Base-by-base conservation (phyloP, 1,140 invertebrate genomes). In the Agrilus planipennis region DNA sequence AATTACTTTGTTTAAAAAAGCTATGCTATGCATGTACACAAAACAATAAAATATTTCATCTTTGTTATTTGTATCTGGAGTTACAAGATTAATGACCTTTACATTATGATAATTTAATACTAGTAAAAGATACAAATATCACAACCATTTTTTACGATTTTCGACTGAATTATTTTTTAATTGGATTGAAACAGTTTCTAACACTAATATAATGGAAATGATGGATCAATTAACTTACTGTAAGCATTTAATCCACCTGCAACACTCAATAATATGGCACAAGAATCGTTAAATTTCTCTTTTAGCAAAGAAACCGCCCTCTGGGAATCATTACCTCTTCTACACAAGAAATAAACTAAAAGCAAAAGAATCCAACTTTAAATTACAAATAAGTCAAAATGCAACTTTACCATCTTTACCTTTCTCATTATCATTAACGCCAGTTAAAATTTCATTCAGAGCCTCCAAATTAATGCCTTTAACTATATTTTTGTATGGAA, bases 241-340 rank as follows among this genome's bases (percentile, higher is more conserved):
- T 91, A 97, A 6, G 77, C 74, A 57, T 90, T 76, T 15, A 96
- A 68, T 16, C 93, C 93, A 11, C 92, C 93, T 40, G 70, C 68
- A 16, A 98, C 68, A 61, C 96, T 93, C 42, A 73, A 76, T 37
- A 91, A 66, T 35, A 63, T 61, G 23, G 77, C 52, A 25, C 62
- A 51, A 15, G 61, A 40, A 48, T 73, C 61, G 2, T 58, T 38
- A n/a, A 83, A 62, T 9, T 63, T 61, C 27, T 77, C 65, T 55
- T 77, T 64, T 7, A 94, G 63, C 45, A 71, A 63, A 52, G 68
- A 60, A 0, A 87, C 84, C 3, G 84, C 90, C 42, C 79, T 66
- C 64, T 98, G 93, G 1, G 93, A 97, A 64, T 97, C 91, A 66
- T 97, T 97, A 15, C 93, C 93, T 35, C 90, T 69, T 36, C 91